A percentile compares a stretch with the other conserved stretches of the same genome.
phyloP scores from a whole-genome alignment of 2,888 invertebrate species.

The Colostygia pectinataria region DNA sequence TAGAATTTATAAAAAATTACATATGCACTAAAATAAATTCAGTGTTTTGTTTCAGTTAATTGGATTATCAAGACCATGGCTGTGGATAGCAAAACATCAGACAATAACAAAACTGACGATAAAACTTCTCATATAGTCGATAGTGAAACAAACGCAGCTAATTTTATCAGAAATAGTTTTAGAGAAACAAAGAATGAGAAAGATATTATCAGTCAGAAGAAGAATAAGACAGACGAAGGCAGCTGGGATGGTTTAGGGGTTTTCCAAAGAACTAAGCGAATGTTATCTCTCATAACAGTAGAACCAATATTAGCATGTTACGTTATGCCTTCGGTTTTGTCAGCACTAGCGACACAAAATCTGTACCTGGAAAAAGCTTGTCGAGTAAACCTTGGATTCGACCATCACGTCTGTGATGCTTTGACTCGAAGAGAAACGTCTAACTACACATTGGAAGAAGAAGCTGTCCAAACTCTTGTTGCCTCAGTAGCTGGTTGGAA shows the following conservation, averaged over 20 bases:
- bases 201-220: slow-evolving; percentile 40
- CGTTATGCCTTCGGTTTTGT: slow-evolving; percentile 85
- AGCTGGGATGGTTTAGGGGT: slow-evolving; percentile 78
- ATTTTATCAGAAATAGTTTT: slow-evolving; percentile 62
- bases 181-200: slow-evolving; percentile 55
- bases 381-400: slow-evolving; percentile 89
- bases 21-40: not conserved
- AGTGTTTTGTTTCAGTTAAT: slow-evolving; percentile 58
- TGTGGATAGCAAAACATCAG: slow-evolving; percentile 54
- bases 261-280: slow-evolving; percentile 80
- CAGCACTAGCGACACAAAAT: slow-evolving; percentile 92
- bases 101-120: slow-evolving; percentile 52
- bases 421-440: slow-evolving; percentile 88
- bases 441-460: slow-evolving; percentile 82
- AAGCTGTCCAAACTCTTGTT: slow-evolving; percentile 87
- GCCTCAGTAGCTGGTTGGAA: slow-evolving; percentile 94
- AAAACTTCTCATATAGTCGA: slow-evolving; percentile 53
- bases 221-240: slow-evolving; percentile 48
- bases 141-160: slow-evolving; percentile 66
- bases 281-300: slow-evolving; percentile 87
- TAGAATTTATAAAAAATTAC: slow-evolving; percentile 15
- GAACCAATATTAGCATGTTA: slow-evolving; percentile 90
- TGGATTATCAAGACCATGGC: slow-evolving; percentile 52
- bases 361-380: slow-evolving; percentile 94
- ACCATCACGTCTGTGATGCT: slow-evolving; percentile 89